Conservation (phyloP, 2,113 vertebrate species). For the Psammodynastes pulverulentus region DNA sequence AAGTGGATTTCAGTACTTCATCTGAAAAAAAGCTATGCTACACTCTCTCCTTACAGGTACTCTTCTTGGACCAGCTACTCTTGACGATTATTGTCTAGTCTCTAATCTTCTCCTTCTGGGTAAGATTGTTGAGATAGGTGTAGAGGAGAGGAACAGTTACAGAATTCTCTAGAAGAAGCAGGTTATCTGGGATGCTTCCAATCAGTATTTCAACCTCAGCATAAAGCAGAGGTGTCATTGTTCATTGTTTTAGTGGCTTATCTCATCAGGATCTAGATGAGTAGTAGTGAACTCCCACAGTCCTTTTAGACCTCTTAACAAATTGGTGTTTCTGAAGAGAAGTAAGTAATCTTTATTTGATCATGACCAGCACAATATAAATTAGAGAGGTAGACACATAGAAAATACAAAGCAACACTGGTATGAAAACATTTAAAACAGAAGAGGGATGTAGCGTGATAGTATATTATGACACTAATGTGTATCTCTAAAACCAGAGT, state of each 20-base stretch:
- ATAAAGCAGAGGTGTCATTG: neutral
- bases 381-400: neutral
- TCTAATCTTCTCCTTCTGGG: too few relatives aligned
- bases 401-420: neutral
- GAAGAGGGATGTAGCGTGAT: neutral
- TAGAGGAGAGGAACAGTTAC: neutral
- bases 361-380: neutral
- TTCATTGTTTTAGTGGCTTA: neutral
- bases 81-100: too few relatives aligned
- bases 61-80: too few relatives aligned
- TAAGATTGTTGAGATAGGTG: neutral
- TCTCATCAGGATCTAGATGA: neutral
- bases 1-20: too few relatives aligned
- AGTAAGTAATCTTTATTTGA: neutral
- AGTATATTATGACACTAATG: neutral
- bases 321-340: neutral
- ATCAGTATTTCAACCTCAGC: neutral
- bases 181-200: neutral
- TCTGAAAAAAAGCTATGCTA: too few relatives aligned
- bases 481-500: neutral
- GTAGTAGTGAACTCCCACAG: neutral
- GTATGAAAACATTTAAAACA: neutral
- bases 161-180: neutral
- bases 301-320: neutral
- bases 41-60: too few relatives aligned